Evolutionary conservation across 2,888 invertebrate species (phyloP).

Genomic region (Hymenopus coronatus): DNA sequence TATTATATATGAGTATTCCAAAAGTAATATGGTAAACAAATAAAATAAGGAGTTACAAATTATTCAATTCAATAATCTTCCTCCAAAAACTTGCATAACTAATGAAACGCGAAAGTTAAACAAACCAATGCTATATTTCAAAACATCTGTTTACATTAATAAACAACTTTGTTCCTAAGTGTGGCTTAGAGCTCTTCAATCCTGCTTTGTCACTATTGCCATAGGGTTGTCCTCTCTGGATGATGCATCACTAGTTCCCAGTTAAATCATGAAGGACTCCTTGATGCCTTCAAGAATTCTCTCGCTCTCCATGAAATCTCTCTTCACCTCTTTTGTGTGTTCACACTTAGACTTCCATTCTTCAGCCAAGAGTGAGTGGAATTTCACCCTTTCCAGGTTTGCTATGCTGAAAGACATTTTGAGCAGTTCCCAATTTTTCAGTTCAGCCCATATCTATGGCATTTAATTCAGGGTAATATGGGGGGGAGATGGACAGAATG

Average conservation of each 20-base stretch:
- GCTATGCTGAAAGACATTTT: slow-evolving; percentile 5
- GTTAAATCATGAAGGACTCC: neutral
- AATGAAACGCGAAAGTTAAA: too few relatives aligned
- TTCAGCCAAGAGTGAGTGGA: neutral
- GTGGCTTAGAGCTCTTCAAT: too few relatives aligned
- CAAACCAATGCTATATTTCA: too few relatives aligned
- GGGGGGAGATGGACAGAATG: too few relatives aligned
- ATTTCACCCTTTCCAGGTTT: neutral
- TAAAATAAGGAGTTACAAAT: too few relatives aligned
- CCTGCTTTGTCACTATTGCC: too few relatives aligned
- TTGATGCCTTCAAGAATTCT: neutral
- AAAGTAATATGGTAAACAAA: too few relatives aligned
- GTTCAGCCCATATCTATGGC: slow-evolving; percentile 23
- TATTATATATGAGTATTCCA: too few relatives aligned
- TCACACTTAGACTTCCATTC: neutral
- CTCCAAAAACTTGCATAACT: too few relatives aligned
- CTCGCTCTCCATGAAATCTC: neutral
- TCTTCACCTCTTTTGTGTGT: neutral
- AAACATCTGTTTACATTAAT: too few relatives aligned
- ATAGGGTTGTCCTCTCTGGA: neutral
- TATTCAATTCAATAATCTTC: too few relatives aligned
- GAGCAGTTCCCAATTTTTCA: slow-evolving; percentile 25
- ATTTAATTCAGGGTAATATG: slow-evolving; percentile 24
- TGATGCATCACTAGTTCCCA: neutral
- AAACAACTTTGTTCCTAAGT: too few relatives aligned